Percentiles rank a stretch among this genome's conserved stretches.
Evolutionary conservation across 2,888 invertebrate genomes (phyloP).

Genomic region (Nomada ferruginata): DNA sequence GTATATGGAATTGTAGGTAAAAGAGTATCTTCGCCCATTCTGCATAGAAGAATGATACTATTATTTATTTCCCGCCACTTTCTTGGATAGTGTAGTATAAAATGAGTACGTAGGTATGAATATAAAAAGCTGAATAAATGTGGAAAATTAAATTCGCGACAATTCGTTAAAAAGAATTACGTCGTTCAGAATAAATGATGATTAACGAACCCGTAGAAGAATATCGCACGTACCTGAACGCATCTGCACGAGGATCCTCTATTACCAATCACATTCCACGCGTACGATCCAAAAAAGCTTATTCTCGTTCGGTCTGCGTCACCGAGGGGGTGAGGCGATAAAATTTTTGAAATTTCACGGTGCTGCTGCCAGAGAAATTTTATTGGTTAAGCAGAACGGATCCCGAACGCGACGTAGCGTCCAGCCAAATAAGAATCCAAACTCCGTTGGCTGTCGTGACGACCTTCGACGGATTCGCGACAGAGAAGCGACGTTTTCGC

Average conservation of each 20-base stretch:
- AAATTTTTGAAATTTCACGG: conserved; percentile 31
- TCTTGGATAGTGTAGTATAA: no score
- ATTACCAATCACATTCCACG: conserved; percentile 1
- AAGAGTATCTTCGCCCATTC: no score
- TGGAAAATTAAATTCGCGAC: no score
- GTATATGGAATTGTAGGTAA: no score
- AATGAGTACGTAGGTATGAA: no score
- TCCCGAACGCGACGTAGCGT: conserved; percentile 15
- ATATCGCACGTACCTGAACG: background rate
- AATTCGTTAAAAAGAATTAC: no score
- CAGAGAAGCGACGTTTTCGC: conserved; percentile 46
- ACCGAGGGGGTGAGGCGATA: background rate
- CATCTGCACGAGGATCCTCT: background rate
- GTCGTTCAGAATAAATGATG: no score
- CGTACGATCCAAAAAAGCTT: background rate
- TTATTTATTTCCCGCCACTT: no score
- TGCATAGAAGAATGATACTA: no score
- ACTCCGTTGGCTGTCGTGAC: conserved; percentile 37
- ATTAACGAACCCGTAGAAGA: no score
- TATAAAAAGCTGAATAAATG: no score
- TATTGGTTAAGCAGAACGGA: conserved; percentile 22
- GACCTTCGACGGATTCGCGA: conserved; percentile 63
- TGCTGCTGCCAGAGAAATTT: conserved; percentile 22
- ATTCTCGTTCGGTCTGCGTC: conserved; percentile 3
- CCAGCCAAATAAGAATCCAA: conserved; percentile 45